Conservation (phyloP, 2,113 vertebrate genomes). For the Tinamus guttatus region DNA sequence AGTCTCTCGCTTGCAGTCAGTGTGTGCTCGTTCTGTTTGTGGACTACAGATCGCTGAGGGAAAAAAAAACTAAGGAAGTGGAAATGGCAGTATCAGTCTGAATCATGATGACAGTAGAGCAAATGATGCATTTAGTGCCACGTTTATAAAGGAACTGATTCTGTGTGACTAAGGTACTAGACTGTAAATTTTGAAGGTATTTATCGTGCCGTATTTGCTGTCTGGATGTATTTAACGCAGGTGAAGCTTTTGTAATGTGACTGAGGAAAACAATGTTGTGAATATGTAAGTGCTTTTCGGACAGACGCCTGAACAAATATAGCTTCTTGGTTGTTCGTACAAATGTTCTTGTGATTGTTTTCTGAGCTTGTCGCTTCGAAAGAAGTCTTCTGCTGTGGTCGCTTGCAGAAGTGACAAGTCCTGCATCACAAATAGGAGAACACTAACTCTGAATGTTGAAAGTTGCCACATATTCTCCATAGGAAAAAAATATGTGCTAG, state of each 20-base stretch:
- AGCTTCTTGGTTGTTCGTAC: slow-evolving; percentile 24
- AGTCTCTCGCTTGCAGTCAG: neutral
- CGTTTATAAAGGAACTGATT: neutral
- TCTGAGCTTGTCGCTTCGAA: neutral
- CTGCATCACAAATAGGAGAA: neutral
- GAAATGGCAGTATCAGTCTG: slow-evolving; percentile 14
- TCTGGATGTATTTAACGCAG: neutral
- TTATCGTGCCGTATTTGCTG: slow-evolving; percentile 2
- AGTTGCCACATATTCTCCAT: slow-evolving; percentile 9
- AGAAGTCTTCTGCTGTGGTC: neutral
- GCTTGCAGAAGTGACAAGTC: slow-evolving; percentile 23
- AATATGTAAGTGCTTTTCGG: neutral
- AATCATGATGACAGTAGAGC: slow-evolving; percentile 21
- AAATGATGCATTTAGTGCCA: neutral
- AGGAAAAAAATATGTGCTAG: neutral
- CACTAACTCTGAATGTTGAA: neutral
- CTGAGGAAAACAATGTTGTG: neutral
- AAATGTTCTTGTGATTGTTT: slow-evolving; percentile 34
- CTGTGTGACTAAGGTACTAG: neutral
- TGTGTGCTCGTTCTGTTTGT: neutral
- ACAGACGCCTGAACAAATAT: slow-evolving; percentile 27
- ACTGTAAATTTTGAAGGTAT: neutral
- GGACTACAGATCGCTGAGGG: neutral
- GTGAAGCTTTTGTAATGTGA: neutral
- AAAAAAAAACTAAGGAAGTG: neutral